These are phyloP conservation scores for Cantharis rustica DNA, from an alignment of 2,888 invertebrate genomes.

Conservation along the genomic window DNA sequence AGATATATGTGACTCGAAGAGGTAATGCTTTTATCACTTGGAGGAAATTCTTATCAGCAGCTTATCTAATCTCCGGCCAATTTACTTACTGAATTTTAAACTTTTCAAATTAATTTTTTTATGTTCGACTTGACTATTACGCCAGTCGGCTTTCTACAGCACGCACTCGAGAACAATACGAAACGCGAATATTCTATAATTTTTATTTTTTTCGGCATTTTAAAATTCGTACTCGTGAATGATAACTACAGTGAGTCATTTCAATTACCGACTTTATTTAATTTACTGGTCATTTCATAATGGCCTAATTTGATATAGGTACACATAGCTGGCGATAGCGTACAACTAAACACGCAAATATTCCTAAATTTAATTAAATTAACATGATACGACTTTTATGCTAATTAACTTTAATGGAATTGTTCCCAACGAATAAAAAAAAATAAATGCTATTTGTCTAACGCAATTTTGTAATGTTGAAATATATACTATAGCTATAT, in stretches of 20 bases:
- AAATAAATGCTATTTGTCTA: not conserved
- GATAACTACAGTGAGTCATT: constrained; percentile 24
- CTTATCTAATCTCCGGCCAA: constrained; percentile 30
- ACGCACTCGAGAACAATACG: not conserved
- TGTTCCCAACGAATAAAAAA: not conserved
- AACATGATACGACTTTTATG: not conserved
- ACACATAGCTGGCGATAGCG: not conserved
- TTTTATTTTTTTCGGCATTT: constrained; percentile 9
- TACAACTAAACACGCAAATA: not conserved
- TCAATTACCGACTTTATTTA: constrained; percentile 28
- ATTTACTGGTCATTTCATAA: constrained; percentile 16
- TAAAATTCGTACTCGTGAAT: constrained; percentile 4
- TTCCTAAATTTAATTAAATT: not conserved
- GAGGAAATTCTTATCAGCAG: constrained; percentile 27
- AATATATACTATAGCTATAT: too few species aligned
- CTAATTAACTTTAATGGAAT: not conserved
- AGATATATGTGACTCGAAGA: constrained; percentile 26
- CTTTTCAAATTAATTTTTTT: not conserved
- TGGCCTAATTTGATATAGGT: constrained; percentile 14
- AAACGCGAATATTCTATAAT: not conserved
- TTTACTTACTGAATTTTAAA: constrained; percentile 23
- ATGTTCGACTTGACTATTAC: not conserved
- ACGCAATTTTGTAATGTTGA: too few species aligned
- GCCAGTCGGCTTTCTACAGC: not conserved
- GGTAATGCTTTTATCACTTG: constrained; percentile 27